Evolutionary conservation across 2,797 vertebrate genomes (phyloP), one percentile per base, ranked within the genome.

Genomic region (Spea hammondii): DNA sequence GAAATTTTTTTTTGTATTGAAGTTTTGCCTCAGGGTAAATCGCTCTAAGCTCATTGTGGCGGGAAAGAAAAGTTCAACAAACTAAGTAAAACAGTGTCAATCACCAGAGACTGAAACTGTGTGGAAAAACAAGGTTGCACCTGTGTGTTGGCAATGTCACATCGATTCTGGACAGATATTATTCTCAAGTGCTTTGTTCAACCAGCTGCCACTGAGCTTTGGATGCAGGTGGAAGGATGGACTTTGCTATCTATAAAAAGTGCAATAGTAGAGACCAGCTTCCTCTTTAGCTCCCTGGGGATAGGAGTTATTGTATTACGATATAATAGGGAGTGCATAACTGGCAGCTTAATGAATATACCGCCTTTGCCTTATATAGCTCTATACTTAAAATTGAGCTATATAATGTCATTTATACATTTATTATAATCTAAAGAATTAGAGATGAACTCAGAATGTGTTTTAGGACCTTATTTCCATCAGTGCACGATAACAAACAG

Each of bases 161-260:
- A 85, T 78, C 84, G 86, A 89, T 86, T 90, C 88, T 90, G 89
- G 89, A 85, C 89, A 90, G 89, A 90, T 89, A 85, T 89, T 92
- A 32, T 32, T 85, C 88, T 89, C 85, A 84, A 82, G 46, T 8
- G 85, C 91, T 92, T 92, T 93, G 92, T 93, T 92, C 90, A 89
- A 86, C 90, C 92, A 93, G 92, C 92, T 94, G 92, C 90, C 88
- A 88, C 84, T 75, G 79, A 80, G 86, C 88, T 90, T 84, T 91
- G 91, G 92, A 92, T 92, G 92, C 93, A 94, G 93, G 92, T 94
- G 92, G 89, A 90, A 91, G 84, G 83, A 83, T 88, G 92, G 91
- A 93, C 92, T 93, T 92, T 93, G 92, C 89, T 86, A 88, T 92
- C 91, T 92, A 92, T 93, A 93, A 93, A 93, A 85, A 73, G 70